Base-by-base conservation (phyloP, 2,113 vertebrate species). In the Tragelaphus buxtoni region DNA sequence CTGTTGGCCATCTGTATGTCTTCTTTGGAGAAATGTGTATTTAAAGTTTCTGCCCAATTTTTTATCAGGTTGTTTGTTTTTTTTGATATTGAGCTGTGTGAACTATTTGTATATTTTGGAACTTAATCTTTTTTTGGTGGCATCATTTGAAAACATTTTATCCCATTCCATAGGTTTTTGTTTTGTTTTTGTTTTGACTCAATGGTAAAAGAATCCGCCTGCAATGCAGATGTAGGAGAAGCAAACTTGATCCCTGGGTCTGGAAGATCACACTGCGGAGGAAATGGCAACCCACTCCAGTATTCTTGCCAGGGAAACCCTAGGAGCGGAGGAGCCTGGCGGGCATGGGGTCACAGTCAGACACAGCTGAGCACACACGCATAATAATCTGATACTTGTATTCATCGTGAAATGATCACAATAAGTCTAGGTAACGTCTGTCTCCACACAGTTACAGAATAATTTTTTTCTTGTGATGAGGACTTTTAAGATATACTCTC, bases 201-300 rank as follows among this genome's bases (percentile, higher is more conserved):
- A 35, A 1, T 22, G n/a, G n/a, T 69, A 35, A 69, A 69, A 69
- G 65, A 69, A 35, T 69, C 65, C 0, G 0, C 65, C 9, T 69
- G 65, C n/a, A 69, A 5, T 35, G 65, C 18, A 35, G 65, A 69
- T 69, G 65, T 35, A 69, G n/a, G 63, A 69, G 65, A 69, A 35
- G 65, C n/a, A 69, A 11, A 35, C 65, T 69, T 35, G 65, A 69
- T 69, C 17, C 18, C n/a, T 69, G 65, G 9, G n/a, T 20, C n/a
- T 5, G n/a, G n/a, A 69, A 35, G n/a, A 35, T 35, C n/a, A 18
- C 65, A 35, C 65, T 0, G 0, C 2, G 0, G 4, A 69, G 65
- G n/a, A 69, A 69, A 69, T 69, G 65, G 65, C 65, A 69, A 69
- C 63, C 17, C 8, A 69, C n/a, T 35, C 65, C 65, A 5, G n/a